Base-by-base conservation (phyloP, 2,113 vertebrate species). In the Lepisosteus osseus region DNA sequence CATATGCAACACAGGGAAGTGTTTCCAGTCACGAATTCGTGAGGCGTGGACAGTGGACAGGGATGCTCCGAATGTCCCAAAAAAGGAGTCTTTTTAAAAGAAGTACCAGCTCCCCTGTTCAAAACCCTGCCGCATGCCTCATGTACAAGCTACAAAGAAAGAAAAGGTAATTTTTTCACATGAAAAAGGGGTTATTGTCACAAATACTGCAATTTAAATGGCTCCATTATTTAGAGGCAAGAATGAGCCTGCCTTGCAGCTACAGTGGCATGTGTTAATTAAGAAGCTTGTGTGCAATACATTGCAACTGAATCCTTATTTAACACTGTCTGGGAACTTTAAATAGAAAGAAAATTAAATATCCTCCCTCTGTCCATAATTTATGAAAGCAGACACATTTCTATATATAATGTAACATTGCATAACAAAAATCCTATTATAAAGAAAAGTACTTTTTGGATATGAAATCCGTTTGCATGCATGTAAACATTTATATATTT, bases 261-360 rank as follows among this genome's bases (percentile, higher is more conserved):
- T 81, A 84, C 80, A 83, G 82, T 82, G 72, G 78, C 83, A 73
- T 82, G 85, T 86, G 87, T 86, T 89, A 86, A 79, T 82, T 77
- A 79, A 76, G 67, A 55, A 62, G 76, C 71, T 45, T 69, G 77
- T 77, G 76, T 74, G 79, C 74, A 79, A 75, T 77, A 64, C 63
- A 42, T 64, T 76, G 66, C 76, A 76, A 79, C 75, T 66, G 74
- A 69, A 78, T 82, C 78, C 72, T 79, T 79, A 78, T 79, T 76
- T 74, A 79, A 76, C 74, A 72, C 76, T 67, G 78, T 77, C 78
- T 79, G 75, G 73, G 73, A 82, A 76, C 72, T 79, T 70, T 73
- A 78, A 80, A 82, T 85, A 78, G 75, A 83, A 66, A 73, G 74
- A 78, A 83, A 86, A 83, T 86, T 70, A 81, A 81, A 78, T 76